A percentile compares a stretch with the other conserved stretches of the same genome.
phyloP scores from a whole-genome alignment of 2,113 vertebrate species.

The Chaenogobius annularis region DNA sequence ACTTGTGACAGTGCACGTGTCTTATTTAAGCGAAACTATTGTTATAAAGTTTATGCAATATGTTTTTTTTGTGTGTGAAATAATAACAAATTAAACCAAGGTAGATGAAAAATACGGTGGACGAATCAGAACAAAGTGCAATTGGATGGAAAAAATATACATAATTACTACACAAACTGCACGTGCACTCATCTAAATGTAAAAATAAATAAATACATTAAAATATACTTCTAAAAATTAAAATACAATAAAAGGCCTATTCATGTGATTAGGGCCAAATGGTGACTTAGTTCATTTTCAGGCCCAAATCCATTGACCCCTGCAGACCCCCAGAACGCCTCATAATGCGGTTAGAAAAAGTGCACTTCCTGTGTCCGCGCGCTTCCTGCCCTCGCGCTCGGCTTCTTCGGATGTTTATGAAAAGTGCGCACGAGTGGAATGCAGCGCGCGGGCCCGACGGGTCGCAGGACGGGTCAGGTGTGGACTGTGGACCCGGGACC shows the following conservation, averaged over 20 bases:
- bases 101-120: too few relatives aligned
- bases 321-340: constrained; percentile 3
- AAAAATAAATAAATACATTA: too few relatives aligned
- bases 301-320: neutral
- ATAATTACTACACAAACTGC: neutral
- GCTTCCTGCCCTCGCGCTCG: constrained; percentile 73
- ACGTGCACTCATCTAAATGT: neutral
- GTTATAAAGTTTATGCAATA: neutral
- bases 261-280: too few relatives aligned
- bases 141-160: too few relatives aligned
- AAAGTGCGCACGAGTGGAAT: constrained; percentile 73
- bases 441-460: constrained; percentile 67
- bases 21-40: neutral
- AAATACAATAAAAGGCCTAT: neutral
- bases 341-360: constrained; percentile 70
- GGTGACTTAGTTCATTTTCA: neutral
- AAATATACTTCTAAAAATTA: neutral
- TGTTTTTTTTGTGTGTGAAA: too few relatives aligned
- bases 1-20: neutral
- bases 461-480: constrained; percentile 67
- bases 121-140: too few relatives aligned
- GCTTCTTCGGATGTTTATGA: constrained; percentile 77
- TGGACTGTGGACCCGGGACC: constrained; percentile 54
- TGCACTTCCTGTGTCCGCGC: constrained; percentile 72
- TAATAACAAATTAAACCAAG: neutral